A percentile compares a stretch with the other conserved stretches of the same genome.
These are phyloP conservation scores for Cantharis lateralis DNA, from an alignment of 2,888 invertebrate genomes.

Conservation along the genomic window DNA sequence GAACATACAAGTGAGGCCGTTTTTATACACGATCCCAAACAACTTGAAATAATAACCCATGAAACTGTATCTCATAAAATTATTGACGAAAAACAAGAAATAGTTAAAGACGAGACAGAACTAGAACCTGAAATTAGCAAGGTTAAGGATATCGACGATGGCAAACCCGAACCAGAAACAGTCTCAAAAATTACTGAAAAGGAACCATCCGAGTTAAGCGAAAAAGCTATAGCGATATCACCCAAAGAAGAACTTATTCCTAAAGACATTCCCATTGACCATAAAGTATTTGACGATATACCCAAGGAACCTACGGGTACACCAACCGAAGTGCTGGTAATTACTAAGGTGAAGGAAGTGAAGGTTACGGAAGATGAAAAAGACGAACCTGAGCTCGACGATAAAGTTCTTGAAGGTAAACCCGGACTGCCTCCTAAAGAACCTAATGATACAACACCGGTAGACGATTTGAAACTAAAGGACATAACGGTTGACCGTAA, in stretches of 20 bases:
- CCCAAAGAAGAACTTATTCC: conserved; percentile 5
- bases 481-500: too few species aligned
- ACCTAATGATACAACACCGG: neutral
- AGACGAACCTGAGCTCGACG: neutral
- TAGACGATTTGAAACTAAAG: neutral
- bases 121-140: neutral
- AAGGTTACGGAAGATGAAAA: neutral
- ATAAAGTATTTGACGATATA: neutral
- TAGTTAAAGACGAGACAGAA: too few species aligned
- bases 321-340: neutral
- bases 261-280: neutral
- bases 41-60: too few species aligned
- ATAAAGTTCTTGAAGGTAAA: neutral
- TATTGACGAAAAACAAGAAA: too few species aligned
- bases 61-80: too few species aligned
- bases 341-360: neutral
- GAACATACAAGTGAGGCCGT: too few species aligned
- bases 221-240: neutral
- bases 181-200: neutral
- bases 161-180: neutral
- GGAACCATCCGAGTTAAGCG: neutral
- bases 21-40: too few species aligned
- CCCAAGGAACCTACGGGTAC: too few species aligned
- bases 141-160: neutral
- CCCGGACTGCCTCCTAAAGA: neutral